Conservation (phyloP, 2,888 invertebrate species). For the Molanna angustata region DNA sequence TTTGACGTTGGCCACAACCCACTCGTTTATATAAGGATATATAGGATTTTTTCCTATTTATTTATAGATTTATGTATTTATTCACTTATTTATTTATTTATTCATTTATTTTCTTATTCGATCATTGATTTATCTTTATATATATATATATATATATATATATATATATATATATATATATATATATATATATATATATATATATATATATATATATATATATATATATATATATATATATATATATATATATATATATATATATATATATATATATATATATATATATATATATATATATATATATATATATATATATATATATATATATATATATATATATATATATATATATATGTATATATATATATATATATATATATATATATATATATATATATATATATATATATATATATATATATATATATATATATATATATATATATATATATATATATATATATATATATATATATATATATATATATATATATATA, state of each 20-base stretch:
- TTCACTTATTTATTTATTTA: too few species aligned
- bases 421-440: constrained; percentile 18
- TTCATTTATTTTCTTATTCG: too few species aligned
- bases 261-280: background rate
- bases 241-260: background rate
- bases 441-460: constrained; percentile 8
- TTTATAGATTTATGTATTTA: too few species aligned
- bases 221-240: background rate
- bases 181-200: background rate
- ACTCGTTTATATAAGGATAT: too few species aligned
- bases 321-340: constrained; percentile 14
- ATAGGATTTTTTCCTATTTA: too few species aligned
- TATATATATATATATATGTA: constrained; percentile 13
- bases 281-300: constrained; percentile 6
- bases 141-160: background rate
- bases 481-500: constrained; percentile 21
- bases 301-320: constrained; percentile 17
- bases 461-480: constrained; percentile 21
- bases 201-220: background rate
- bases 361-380: constrained; percentile 16
- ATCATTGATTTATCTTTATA: too few species aligned
- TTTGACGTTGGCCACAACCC: too few species aligned
- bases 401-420: constrained; percentile 18
- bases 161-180: background rate
- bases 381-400: constrained; percentile 17